A percentile compares a stretch with the other conserved stretches of the same genome.
phyloP scores from a whole-genome alignment of 1,140 invertebrate species.

The Magallana angulata region DNA sequence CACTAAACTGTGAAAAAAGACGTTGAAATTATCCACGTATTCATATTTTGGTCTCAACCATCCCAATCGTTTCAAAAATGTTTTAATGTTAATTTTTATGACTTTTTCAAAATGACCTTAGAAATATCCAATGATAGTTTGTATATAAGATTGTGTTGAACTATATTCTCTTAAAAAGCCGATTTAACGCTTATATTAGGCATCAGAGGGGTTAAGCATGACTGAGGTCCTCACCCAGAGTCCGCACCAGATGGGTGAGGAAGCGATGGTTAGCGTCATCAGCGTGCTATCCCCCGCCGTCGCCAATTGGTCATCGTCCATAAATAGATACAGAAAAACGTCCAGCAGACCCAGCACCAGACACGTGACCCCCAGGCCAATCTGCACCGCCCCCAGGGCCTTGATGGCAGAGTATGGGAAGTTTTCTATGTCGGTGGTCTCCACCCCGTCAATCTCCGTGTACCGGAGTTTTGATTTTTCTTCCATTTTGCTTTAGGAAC shows the following conservation, averaged over 20 bases:
- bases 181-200: no score
- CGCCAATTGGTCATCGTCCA: conserved; percentile 12
- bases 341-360: conserved; percentile 57
- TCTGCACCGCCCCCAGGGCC: conserved; percentile 58
- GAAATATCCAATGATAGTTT: no score
- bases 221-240: conserved; percentile 58
- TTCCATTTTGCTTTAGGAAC: neutral
- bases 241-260: conserved; percentile 64
- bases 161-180: no score
- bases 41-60: no score
- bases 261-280: conserved; percentile 54
- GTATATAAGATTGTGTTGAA: no score
- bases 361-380: conserved; percentile 57
- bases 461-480: conserved; percentile 1
- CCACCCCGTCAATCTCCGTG: conserved; percentile 63
- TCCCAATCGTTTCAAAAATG: no score
- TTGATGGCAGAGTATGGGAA: conserved; percentile 64
- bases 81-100: no score
- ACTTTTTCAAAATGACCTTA: no score
- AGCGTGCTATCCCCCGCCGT: conserved; percentile 37
- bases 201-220: no score
- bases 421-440: conserved; percentile 53
- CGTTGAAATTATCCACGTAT: no score
- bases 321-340: conserved; percentile 54
- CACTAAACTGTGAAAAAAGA: conserved; percentile 55